These are phyloP conservation scores for Silurus meridionalis DNA, from an alignment of 2,113 vertebrate genomes.

Conservation along the genomic window DNA sequence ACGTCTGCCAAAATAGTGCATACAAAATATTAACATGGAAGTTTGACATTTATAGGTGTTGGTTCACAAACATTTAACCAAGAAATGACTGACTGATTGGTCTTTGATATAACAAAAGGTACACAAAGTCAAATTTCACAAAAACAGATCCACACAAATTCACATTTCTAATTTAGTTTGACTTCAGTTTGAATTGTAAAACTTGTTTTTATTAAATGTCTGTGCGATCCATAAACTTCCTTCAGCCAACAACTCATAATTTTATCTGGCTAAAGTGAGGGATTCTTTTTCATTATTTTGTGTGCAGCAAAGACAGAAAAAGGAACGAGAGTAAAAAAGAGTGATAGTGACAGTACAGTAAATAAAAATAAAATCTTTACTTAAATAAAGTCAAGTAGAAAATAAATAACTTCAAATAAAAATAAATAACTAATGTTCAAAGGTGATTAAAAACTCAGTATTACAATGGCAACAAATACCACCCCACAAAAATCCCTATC, in stretches of 20 bases:
- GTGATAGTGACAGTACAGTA: neutral
- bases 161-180: neutral
- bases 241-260: neutral
- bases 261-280: neutral
- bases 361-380: neutral
- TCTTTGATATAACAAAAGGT: neutral
- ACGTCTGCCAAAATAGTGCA: too few species aligned
- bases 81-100: neutral
- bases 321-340: neutral
- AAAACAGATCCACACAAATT: neutral
- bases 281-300: neutral
- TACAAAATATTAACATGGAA: neutral
- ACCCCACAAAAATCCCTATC: neutral
- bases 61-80: neutral
- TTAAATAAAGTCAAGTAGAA: neutral
- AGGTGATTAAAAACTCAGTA: conserved; percentile 3
- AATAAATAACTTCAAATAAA: neutral
- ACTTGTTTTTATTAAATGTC: neutral
- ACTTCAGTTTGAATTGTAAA: neutral
- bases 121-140: neutral
- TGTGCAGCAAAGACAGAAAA: neutral
- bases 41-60: neutral
- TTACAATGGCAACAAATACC: conserved; percentile 28
- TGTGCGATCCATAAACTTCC: neutral
- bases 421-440: neutral